These are phyloP conservation scores for Phortica magna DNA, from an alignment of 2,888 invertebrate genomes.

Conservation along the genomic window DNA sequence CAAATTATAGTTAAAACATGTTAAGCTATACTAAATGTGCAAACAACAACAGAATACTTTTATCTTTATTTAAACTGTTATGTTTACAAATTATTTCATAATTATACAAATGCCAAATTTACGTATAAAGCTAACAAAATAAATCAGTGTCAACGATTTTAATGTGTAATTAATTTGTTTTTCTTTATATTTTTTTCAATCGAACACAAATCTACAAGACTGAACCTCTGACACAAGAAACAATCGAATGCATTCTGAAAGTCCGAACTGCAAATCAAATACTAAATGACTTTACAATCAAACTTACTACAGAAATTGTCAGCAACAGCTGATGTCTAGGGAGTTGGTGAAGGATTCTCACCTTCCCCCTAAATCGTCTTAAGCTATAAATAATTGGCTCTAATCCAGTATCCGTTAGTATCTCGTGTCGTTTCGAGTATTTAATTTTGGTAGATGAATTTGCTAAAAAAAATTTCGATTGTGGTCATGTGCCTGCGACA, in stretches of 20 bases:
- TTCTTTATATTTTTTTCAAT: background rate
- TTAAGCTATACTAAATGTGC: background rate
- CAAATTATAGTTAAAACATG: background rate
- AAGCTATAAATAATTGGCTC: no score
- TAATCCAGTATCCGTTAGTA: no score
- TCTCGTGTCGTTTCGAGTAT: no score
- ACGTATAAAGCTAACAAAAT: slow-evolving; percentile 35
- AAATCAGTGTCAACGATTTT: slow-evolving; percentile 22
- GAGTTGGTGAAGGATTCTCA: no score
- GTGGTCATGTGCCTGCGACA: background rate
- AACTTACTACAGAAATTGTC: no score
- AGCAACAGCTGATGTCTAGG: no score
- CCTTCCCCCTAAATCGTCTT: no score
- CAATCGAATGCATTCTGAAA: background rate
- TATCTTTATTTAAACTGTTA: slow-evolving; percentile 39
- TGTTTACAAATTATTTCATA: slow-evolving; percentile 49
- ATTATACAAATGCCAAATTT: slow-evolving; percentile 50
- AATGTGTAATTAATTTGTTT: background rate
- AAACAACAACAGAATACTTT: background rate
- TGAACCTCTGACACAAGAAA: background rate
- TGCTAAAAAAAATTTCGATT: background rate
- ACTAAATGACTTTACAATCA: no score
- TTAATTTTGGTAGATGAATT: background rate
- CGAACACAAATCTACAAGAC: background rate
- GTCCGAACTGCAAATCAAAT: background rate